Evolutionary conservation across 2,888 invertebrate genomes (phyloP), one percentile per base, ranked within the genome.

Genomic region (Stegana nigrithorax): DNA sequence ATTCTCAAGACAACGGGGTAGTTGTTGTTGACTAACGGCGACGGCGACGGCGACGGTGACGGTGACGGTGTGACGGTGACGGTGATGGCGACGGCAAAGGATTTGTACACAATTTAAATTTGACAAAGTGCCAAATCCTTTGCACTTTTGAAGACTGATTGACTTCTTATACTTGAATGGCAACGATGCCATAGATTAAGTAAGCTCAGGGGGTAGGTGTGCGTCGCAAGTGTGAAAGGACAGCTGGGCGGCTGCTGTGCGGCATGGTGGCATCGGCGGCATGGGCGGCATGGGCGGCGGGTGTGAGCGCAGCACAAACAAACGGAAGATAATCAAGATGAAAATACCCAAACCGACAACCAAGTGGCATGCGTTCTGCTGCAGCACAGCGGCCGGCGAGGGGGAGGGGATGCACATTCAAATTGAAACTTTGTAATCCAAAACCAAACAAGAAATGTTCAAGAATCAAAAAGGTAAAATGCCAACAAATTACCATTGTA

Each of bases 311-410:
- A 63, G 62, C 67, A 68, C 67, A 63, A 67, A 26, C 72, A 79
- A 79, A 71, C 80, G 81, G 78, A 72, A 79, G 78, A 81, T 79
- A 79, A 79, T 81, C 81, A 81, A 79, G 80, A 81, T 78, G 75
- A 79, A 81, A 73, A 73, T n/a, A 75, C 73, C 79, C 67, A 75
- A 75, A 68, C 67, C 73, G 63, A 67, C 67, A 66, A 53, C 63
- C 53, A 62, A 62, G 47, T 64, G 63, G 61, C 64, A 58, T 58
- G 57, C 47, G 21, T 39, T 17, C 36, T 21, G 60, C 7, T 25
- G 26, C 5, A 0, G n/a, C 8, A 17, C 42, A n/a, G 42, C n/a
- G n/a, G n/a, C n/a, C 6, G 12, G n/a, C 1, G 42, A 2, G 5
- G 6, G 36, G 4, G n/a, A 14, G 10, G 55, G 55, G 57, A 44